Evolutionary conservation across 2,888 invertebrate species (phyloP), one percentile per base, ranked within the genome.

Genomic region (Noctua pronuba): DNA sequence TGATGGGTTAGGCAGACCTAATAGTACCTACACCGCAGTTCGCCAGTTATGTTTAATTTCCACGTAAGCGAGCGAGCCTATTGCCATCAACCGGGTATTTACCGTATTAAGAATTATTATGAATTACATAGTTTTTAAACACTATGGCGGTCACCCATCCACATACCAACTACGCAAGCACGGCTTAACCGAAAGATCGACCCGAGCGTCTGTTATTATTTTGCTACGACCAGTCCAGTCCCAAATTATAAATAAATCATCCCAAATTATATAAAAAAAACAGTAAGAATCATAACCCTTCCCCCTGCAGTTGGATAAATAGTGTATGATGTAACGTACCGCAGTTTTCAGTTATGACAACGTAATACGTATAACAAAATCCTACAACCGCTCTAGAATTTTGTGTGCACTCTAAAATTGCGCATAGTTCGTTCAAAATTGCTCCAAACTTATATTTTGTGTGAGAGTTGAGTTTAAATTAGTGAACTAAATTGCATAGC

Each of bases 401-500:
- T 65, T 41, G 38, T 60, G 35, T 24, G n/a, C 35, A 13, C 31
- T n/a, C 7, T 38, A 21, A 2, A 55, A 38, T n/a, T 68, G 21
- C 8, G 80, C 46, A 65, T 46, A 80, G 44, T 64, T 64, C 3
- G 71, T 71, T 55, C 10, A 55, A 71, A 70, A 80, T 65, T 55
- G 38, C 21, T 4, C 38, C 46, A n/a, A 80, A 78, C 81, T 79
- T 79, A 31, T 73, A 80, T 58, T 62, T 1, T 18, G 31, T 35
- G 31, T 21, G 28, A 58, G 31, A 62, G 62, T 62, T 7, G 64
- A 80, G 65, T 46, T 70, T 31, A 1, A 46, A 65, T 65, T 55
- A 65, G 55, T 31, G 8, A 8, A 41, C 64, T 38, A 80, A 72
- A 72, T 72, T 72, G 80, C 55, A 72, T 46, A n/a, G 71, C 16